Evolutionary conservation across 2,113 vertebrate species (phyloP).

Genomic region (Coracopsis vasa): DNA sequence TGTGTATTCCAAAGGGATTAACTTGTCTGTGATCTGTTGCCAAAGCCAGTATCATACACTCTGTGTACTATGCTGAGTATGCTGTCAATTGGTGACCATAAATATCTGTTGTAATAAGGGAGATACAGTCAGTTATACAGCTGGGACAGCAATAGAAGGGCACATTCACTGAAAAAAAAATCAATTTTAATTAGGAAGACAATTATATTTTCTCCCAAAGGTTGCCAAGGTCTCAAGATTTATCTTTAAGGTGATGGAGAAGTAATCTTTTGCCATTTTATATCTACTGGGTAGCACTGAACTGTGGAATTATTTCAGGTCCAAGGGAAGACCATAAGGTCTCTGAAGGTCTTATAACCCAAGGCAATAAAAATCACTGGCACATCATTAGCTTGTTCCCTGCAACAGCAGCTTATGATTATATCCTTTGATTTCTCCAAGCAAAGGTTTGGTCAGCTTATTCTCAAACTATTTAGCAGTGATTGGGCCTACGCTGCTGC

Average conservation of each 20-base stretch:
- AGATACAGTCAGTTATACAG: slow-evolving; percentile 41
- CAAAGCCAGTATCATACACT: neutral
- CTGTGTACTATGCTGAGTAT: neutral
- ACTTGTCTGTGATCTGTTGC: neutral
- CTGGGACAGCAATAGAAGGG: slow-evolving; percentile 54
- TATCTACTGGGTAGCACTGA: slow-evolving; percentile 12
- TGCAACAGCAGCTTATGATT: slow-evolving; percentile 36
- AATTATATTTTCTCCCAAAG: slow-evolving; percentile 70
- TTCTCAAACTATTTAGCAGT: neutral
- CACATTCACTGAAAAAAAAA: slow-evolving; percentile 67
- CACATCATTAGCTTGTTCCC: slow-evolving; percentile 33
- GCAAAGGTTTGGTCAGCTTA: neutral
- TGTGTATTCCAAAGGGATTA: slow-evolving; percentile 1
- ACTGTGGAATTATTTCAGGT: slow-evolving; percentile 49
- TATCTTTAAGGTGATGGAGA: slow-evolving; percentile 66
- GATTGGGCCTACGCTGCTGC: neutral
- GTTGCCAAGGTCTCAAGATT: slow-evolving; percentile 66
- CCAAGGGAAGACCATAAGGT: slow-evolving; percentile 27
- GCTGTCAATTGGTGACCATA: slow-evolving; percentile 45
- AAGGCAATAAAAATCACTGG: slow-evolving; percentile 55
- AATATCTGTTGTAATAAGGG: slow-evolving; percentile 59
- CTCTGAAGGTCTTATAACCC: slow-evolving; percentile 38
- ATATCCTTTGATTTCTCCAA: slow-evolving; percentile 17
- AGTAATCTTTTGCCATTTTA: slow-evolving; percentile 50
- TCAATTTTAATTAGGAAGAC: slow-evolving; percentile 76